These are phyloP conservation scores for Macrotus californicus DNA, from an alignment of 2,113 vertebrate species.

Conservation along the genomic window DNA sequence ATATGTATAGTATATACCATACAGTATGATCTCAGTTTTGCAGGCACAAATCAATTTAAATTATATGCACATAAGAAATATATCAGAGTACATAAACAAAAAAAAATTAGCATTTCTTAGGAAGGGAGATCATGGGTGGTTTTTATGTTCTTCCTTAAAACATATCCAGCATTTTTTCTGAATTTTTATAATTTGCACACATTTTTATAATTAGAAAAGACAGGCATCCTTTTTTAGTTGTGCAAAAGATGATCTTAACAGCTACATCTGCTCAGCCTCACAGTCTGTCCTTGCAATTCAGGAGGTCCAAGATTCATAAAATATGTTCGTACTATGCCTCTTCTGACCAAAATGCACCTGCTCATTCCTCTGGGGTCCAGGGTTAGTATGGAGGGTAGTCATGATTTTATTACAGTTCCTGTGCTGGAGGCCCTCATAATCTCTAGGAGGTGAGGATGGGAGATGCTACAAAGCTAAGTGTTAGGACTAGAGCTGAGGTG, in stretches of 20 bases:
- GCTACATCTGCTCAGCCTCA: conserved; percentile 18
- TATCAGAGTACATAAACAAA: conserved; percentile 37
- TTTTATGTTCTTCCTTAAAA: conserved; percentile 48
- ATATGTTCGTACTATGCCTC: not conserved
- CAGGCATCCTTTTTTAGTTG: not conserved
- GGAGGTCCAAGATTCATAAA: conserved; percentile 28
- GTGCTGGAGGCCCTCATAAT: no score
- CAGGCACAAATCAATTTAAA: conserved; percentile 47
- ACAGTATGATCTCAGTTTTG: not conserved
- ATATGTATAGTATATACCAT: not conserved
- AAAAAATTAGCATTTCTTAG: conserved; percentile 6
- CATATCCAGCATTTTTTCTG: conserved; percentile 47
- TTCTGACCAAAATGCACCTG: not conserved
- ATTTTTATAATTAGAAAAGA: conserved; percentile 43
- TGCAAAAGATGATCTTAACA: conserved; percentile 34
- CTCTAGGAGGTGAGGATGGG: not conserved
- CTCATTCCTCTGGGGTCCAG: not conserved
- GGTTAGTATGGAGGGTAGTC: not conserved
- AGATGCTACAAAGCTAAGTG: not conserved
- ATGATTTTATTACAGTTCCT: not conserved
- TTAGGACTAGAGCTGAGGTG: not conserved
- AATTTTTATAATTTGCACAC: not conserved
- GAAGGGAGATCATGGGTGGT: not conserved
- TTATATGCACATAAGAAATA: conserved; percentile 9
- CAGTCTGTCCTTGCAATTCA: not conserved